Percentiles rank a stretch among this genome's conserved stretches.
Conservation (phyloP, 1,140 invertebrate species). For the Mycetomoellerius zeteki region DNA sequence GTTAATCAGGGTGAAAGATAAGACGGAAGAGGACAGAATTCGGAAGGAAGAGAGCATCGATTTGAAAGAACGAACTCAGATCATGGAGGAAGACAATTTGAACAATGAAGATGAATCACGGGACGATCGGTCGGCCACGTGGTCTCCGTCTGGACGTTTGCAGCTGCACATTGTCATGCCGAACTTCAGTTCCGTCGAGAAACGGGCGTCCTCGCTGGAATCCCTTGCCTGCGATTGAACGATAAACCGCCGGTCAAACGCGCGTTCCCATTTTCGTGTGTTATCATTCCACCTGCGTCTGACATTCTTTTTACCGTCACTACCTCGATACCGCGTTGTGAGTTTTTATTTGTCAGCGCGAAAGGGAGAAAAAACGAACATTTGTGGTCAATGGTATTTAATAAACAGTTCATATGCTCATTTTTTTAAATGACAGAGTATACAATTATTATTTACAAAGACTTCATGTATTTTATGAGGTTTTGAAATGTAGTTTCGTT, state of each 20-base stretch:
- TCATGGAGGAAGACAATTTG: background rate
- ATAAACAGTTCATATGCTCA: background rate
- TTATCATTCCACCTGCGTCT: background rate
- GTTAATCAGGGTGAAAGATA: constrained; percentile 32
- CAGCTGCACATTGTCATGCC: constrained; percentile 92
- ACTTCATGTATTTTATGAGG: background rate
- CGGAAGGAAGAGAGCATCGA: background rate
- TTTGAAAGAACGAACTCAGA: background rate
- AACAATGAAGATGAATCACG: constrained; percentile 21
- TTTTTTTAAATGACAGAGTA: background rate
- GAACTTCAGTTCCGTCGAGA: constrained; percentile 81
- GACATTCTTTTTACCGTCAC: background rate
- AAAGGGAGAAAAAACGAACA: background rate
- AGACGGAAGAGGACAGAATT: background rate
- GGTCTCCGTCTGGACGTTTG: constrained; percentile 71
- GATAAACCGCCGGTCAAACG: constrained; percentile 17
- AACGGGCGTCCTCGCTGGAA: constrained; percentile 78
- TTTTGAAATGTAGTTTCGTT: background rate
- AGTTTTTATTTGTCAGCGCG: background rate
- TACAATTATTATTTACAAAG: background rate
- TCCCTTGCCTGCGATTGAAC: constrained; percentile 70
- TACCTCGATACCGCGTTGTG: background rate
- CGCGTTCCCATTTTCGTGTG: background rate
- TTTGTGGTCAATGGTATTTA: constrained; percentile 2
- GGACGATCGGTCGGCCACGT: constrained; percentile 9